Evolutionary conservation across 1,140 invertebrate genomes (phyloP), one percentile per base, ranked within the genome.

Genomic region (Nephila pilipes): DNA sequence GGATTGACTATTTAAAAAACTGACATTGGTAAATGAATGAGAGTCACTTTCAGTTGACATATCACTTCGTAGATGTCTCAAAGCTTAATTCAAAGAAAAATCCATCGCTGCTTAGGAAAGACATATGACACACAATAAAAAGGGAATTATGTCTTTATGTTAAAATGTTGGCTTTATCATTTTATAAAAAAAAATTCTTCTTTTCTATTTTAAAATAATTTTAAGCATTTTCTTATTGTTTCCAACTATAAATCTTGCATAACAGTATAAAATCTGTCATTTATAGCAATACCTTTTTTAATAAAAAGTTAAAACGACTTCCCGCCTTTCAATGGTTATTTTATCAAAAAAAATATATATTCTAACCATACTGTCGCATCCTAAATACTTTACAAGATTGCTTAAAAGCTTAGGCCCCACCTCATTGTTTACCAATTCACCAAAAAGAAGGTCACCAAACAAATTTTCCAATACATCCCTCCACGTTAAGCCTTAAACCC

Each of bases 381-480:
- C 29, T 75, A 75, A 75, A 75, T 32, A 75, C 58, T 22, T 36
- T 14, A 5, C 14, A 36, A 75, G 88, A 90, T 90, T 90, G 54
- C 88, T 75, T 36, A 69, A 80, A 55, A 90, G 88, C 38, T 90
- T 90, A 80, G 12, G 8, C 20, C n/a, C 2, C 63, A 60, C 63
- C 25, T n/a, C 55, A 46, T 20, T 79, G 54, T 87, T 87, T 87
- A 87, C 85, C 18, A 54, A 36, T 10, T 63, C 58, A 54, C 12
- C 60, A 65, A n/a, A 88, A 88, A 81, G 29, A 91, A 38, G 89
- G 79, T 83, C 79, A 63, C 57, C 75, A 60, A 81, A 91, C 58
- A 63, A 60, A 91, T n/a, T 55, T 10, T n/a, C 46, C n/a, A 55
- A 25, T 20, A 16, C 65, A 5, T 12, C 29, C 16, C 69, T 79